Evolutionary conservation across 2,888 invertebrate genomes (phyloP).

Genomic region (Cephus pygmeus): DNA sequence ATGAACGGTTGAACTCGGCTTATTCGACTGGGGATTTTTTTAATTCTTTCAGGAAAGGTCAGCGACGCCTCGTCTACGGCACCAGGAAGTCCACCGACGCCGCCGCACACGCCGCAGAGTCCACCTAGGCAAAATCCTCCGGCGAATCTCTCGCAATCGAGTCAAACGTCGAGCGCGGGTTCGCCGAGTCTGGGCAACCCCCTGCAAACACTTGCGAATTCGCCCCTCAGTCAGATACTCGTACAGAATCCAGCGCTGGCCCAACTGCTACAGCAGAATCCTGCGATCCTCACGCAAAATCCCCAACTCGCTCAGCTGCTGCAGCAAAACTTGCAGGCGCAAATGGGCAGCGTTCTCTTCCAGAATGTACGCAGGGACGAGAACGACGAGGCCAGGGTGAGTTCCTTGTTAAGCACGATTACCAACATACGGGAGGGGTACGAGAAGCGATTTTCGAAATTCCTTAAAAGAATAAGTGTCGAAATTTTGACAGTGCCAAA

Average conservation of each 20-base stretch:
- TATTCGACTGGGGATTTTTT: neutral
- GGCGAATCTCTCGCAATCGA: conserved; percentile 47
- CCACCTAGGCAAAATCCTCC: conserved; percentile 57
- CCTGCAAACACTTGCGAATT: conserved; percentile 43
- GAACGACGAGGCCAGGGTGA: conserved; percentile 57
- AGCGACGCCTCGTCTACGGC: conserved; percentile 62
- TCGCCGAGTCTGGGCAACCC: conserved; percentile 42
- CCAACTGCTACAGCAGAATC: conserved; percentile 61
- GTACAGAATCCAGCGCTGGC: conserved; percentile 61
- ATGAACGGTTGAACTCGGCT: neutral
- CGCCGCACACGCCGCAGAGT: conserved; percentile 63
- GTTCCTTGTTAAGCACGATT: conserved; percentile 25
- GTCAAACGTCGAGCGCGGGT: conserved; percentile 51
- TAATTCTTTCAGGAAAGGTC: conserved; percentile 49
- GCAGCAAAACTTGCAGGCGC: conserved; percentile 62
- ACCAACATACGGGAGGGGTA: neutral
- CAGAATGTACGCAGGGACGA: conserved; percentile 53
- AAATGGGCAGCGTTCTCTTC: conserved; percentile 59
- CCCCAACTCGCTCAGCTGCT: conserved; percentile 60
- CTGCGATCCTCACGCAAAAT: conserved; percentile 58
- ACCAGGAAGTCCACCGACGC: conserved; percentile 63
- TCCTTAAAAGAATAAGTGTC: neutral
- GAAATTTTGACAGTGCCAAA: neutral
- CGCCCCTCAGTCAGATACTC: conserved; percentile 58
- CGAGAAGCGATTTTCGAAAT: neutral